Percentiles rank a stretch among this genome's conserved stretches.
Conservation (phyloP, 2,113 vertebrate species). For the Dicerorhinus sumatrensis region DNA sequence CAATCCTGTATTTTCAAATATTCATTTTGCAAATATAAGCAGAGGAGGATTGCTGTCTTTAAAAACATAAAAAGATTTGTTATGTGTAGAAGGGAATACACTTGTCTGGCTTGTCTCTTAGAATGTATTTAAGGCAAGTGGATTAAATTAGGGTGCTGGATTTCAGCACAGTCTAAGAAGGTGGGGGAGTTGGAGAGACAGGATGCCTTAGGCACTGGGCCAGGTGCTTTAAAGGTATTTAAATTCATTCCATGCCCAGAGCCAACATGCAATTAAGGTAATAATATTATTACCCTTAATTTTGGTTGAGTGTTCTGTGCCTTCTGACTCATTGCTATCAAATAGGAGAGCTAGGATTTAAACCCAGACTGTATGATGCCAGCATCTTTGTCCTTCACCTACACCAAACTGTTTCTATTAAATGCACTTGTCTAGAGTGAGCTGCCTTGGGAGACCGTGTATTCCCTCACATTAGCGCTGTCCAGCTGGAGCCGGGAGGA, state of each 20-base stretch:
- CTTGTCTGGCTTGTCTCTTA: neutral
- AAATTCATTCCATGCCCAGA: neutral
- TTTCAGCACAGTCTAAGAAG: neutral
- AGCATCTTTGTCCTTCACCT: neutral
- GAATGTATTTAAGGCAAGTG: neutral
- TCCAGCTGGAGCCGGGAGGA: neutral
- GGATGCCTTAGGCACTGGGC: neutral
- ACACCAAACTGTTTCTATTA: neutral
- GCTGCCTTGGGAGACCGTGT: neutral
- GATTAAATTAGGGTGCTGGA: neutral
- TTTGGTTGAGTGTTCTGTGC: neutral
- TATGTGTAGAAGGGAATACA: neutral
- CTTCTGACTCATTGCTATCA: neutral
- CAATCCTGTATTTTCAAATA: constrained; percentile 31
- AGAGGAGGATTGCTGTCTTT: neutral
- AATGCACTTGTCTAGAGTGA: neutral
- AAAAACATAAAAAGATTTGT: neutral
- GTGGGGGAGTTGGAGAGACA: neutral
- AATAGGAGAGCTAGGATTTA: neutral
- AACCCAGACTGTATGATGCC: neutral
- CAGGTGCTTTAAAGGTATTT: constrained; percentile 11
- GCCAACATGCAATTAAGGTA: neutral
- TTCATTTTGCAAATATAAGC: constrained; percentile 35
- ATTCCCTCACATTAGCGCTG: neutral
- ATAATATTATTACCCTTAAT: constrained; percentile 15